Percentiles rank a stretch among this genome's conserved stretches.
phyloP scores from a whole-genome alignment of 2,888 invertebrate species.

The Ceriagrion tenellum region DNA sequence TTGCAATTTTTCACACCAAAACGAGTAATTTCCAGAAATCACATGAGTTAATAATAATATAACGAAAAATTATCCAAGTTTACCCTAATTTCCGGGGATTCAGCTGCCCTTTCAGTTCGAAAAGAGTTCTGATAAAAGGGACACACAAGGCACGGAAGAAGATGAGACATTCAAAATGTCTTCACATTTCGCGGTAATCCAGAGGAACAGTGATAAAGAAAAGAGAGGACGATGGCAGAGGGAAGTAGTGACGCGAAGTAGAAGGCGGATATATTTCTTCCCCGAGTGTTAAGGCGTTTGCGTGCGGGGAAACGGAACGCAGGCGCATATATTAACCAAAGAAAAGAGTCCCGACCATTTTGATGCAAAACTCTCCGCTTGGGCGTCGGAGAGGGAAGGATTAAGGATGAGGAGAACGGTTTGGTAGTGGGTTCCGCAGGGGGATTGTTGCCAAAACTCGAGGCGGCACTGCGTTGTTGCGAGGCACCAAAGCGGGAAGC shows the following conservation, averaged over 20 bases:
- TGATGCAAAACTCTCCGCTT: neutral
- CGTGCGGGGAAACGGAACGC: neutral
- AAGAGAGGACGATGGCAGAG: neutral
- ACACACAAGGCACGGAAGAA: neutral
- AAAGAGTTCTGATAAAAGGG: too few species aligned
- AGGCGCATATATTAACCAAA: neutral
- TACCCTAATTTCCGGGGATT: too few species aligned
- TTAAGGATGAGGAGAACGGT: neutral
- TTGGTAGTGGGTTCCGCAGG: neutral
- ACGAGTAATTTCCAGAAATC: too few species aligned
- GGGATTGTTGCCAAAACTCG: neutral
- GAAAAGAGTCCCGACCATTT: neutral
- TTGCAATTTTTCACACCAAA: too few species aligned
- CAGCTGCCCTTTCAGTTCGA: too few species aligned
- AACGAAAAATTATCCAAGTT: too few species aligned
- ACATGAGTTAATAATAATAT: too few species aligned
- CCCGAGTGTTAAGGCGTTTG: neutral
- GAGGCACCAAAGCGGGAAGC: neutral
- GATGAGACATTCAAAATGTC: neutral
- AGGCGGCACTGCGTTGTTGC: neutral
- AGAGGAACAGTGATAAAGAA: too few species aligned
- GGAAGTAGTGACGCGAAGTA: neutral
- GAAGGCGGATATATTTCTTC: too few species aligned
- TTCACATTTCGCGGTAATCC: neutral
- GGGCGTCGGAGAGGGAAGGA: neutral